phyloP scores from a whole-genome alignment of 2,888 invertebrate species.

The Galerucella nymphaeae region DNA sequence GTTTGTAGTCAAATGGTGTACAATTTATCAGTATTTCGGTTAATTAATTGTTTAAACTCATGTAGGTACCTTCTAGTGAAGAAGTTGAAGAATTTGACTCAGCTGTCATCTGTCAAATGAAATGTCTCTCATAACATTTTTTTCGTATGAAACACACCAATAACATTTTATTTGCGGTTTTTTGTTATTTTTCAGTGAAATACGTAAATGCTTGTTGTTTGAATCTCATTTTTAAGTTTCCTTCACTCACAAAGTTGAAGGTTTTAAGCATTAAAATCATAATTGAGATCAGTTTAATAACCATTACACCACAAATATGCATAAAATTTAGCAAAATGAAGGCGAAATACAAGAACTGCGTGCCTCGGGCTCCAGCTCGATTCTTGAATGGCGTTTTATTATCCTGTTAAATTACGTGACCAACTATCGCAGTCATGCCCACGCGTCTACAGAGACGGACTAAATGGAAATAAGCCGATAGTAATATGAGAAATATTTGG shows the following conservation, averaged over 20 bases:
- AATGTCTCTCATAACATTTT: too few relatives aligned
- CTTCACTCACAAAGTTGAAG: neutral
- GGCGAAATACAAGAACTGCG: slow-evolving; percentile 51
- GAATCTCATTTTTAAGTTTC: neutral
- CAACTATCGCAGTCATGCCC: slow-evolving; percentile 37
- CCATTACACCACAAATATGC: slow-evolving; percentile 8
- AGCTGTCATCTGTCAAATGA: too few relatives aligned
- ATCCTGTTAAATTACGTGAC: slow-evolving; percentile 61
- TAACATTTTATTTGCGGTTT: too few relatives aligned
- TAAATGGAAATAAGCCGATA: neutral
- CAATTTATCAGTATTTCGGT: too few relatives aligned
- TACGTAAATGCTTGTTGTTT: neutral
- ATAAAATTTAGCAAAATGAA: slow-evolving; percentile 12
- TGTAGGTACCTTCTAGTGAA: too few relatives aligned
- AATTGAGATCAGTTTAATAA: neutral
- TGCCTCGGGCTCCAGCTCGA: slow-evolving; percentile 53
- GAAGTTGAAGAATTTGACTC: too few relatives aligned
- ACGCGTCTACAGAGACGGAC: slow-evolving; percentile 28
- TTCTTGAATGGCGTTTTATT: slow-evolving; percentile 61
- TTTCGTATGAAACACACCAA: too few relatives aligned
- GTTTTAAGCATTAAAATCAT: neutral
- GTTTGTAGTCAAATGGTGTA: too few relatives aligned
- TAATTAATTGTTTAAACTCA: too few relatives aligned
- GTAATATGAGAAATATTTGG: neutral
- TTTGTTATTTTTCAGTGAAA: too few relatives aligned